Evolutionary conservation across 2,888 invertebrate genomes (phyloP), one percentile per base, ranked within the genome.

Genomic region (Alentia gelatinosa): DNA sequence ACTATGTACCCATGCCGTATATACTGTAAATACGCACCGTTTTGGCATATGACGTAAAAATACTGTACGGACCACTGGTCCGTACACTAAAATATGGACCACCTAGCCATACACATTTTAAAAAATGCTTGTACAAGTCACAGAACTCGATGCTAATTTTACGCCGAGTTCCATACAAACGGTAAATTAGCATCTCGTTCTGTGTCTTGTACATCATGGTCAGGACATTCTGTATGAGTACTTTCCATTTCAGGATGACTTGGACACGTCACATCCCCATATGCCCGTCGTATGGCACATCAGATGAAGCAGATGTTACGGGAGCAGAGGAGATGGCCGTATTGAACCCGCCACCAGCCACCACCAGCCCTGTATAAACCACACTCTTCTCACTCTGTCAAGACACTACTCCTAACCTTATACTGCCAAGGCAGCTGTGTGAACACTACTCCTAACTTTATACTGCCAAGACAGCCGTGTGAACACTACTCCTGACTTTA

Each of bases 261-360:
- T 79, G 79, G 79, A 3, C 39, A 5, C 35, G 37, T 12, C 39
- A 89, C 30, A 0, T 89, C 12, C 89, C 89, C 1, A 63, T 89
- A n/a, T 89, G 89, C n/a, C 89, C 89, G 7, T 74, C 89, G 9
- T 89, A 39, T 26, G 89, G 74, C 15, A n/a, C 40, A 19, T 1
- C 68, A 3, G 68, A 30, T 19, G 47, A n/a, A 40, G 50, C 23
- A 19, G 19, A 37, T 4, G 30, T 35, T 7, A 39, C 35, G 23
- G 39, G 9, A 1, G 37, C 35, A 0, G 79, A 79, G 79, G 79
- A 79, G 37, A 39, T 79, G 37, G 79, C 79, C 19, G 37, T 79
- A 35, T 19, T 79, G 4, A 79, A 79, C 79, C 79, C 79, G n/a
- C 37, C 39, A 23, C 37, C 79, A 79, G 37, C 79, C 3, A 39